A percentile compares a stretch with the other conserved stretches of the same genome.
These are phyloP conservation scores for Rhodinocichla rosea DNA, from an alignment of 2,113 vertebrate species.

Conservation along the genomic window DNA sequence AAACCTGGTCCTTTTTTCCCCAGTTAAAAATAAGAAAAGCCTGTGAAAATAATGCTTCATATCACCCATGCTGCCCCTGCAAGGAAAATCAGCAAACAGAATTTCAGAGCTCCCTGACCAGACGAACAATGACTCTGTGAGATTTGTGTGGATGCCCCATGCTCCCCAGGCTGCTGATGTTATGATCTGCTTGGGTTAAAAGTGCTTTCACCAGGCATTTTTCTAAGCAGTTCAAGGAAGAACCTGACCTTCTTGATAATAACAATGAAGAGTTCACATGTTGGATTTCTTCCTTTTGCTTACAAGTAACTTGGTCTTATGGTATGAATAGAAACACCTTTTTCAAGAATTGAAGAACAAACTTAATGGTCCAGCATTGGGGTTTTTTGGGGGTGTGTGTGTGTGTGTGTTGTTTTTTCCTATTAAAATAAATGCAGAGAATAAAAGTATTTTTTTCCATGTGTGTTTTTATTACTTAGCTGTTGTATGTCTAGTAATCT, in stretches of 20 bases:
- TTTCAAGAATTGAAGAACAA: neutral
- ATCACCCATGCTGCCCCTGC: neutral
- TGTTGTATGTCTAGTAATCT: neutral
- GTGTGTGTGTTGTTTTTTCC: neutral
- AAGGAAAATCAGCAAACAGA: neutral
- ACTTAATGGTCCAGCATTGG: no score
- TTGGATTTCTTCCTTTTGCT: neutral
- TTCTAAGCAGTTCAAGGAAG: neutral
- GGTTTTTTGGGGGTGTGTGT: accelerated
- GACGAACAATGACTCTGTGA: neutral
- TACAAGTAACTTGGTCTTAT: neutral
- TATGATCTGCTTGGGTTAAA: neutral
- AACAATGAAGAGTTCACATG: neutral
- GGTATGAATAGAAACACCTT: neutral
- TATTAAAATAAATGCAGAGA: neutral
- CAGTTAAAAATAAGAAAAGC: neutral
- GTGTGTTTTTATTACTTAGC: neutral
- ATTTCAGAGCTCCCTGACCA: neutral
- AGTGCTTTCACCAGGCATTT: neutral
- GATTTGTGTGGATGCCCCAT: neutral
- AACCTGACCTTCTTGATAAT: neutral
- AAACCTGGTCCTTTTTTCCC: neutral
- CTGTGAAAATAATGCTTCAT: neutral
- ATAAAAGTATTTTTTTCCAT: neutral
- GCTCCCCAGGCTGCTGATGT: neutral